Base-by-base conservation (phyloP, 2,888 invertebrate species). In the Leptinotarsa rubiginosa region DNA sequence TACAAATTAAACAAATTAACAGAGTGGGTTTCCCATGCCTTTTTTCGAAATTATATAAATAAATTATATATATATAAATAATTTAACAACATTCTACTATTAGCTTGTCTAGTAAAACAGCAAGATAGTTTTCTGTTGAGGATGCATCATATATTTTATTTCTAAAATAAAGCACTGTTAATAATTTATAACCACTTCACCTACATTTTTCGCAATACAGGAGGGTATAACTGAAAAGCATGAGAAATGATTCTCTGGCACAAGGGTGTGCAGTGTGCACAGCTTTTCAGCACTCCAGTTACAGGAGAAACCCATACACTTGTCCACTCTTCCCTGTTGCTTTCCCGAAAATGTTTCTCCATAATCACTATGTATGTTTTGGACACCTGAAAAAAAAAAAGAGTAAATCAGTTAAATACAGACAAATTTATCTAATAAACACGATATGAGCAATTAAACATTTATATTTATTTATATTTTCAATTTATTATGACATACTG, bases 361-460 rank as follows among this genome's bases (percentile, higher is more conserved):
- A 91, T 90, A 76, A 93, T 83, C 5, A 87, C 86, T 80, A 91
- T 90, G 82, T 90, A 92, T 18, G 91, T 87, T 81, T 88, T 89
- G 84, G 83, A 89, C 76, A 88, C 90, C 91, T 89, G 47, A 41
- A 54, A 20, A 67, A 31, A 50, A 54, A 41, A 65, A 4, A n/a
- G 12, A 3, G 47, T 20, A 20, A 16, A 41, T 41, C 41, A 41
- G 12, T 41, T 10, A 10, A 41, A 41, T 41, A 41, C 41, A 41
- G 10, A 10, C 10, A 41, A 41, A 41, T 41, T 10, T 41, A 41
- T 41, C 41, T 41, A 41, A 41, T 41, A 12, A 10, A 41, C 10
- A 1, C 10, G 12, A 41, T 41, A 41, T 41, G 41, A 41, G 1
- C 41, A 41, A 41, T 1, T 10, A 1, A 41, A 41, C 10, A 41